Percentiles rank a stretch among this genome's conserved stretches.
These are phyloP conservation scores for Gryllus bimaculatus DNA, from an alignment of 1,140 invertebrate species.

Conservation along the genomic window DNA sequence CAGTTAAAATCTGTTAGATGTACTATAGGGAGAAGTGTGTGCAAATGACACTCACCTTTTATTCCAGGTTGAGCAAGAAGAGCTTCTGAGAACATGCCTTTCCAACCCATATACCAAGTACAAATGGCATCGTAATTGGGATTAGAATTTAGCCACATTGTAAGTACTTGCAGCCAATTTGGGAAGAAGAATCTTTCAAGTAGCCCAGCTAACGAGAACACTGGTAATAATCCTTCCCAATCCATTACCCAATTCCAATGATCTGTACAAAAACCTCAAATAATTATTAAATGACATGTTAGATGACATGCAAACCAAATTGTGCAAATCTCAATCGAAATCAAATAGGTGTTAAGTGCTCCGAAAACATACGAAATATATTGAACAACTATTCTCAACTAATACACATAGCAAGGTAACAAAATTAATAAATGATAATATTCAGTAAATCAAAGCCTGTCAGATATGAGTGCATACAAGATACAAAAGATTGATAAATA, in stretches of 20 bases:
- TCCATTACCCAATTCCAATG: slow-evolving; percentile 79
- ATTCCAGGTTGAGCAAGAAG: slow-evolving; percentile 56
- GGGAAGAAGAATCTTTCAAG: slow-evolving; percentile 82
- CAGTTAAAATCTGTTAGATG: too few species aligned
- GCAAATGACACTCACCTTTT: slow-evolving; percentile 43
- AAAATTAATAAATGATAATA: too few species aligned
- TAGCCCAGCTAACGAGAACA: slow-evolving; percentile 56
- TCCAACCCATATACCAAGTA: slow-evolving; percentile 85
- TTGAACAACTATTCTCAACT: too few species aligned
- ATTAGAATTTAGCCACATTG: slow-evolving; percentile 69
- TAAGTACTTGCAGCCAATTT: slow-evolving; percentile 71
- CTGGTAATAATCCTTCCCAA: slow-evolving; percentile 71
- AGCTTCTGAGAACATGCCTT: slow-evolving; percentile 59
- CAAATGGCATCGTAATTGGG: slow-evolving; percentile 76
- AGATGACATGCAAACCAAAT: too few species aligned
- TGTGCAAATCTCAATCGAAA: too few species aligned
- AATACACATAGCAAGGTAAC: too few species aligned
- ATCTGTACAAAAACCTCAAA: slow-evolving; percentile 28
- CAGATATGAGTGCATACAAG: too few species aligned
- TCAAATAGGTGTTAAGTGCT: too few species aligned
- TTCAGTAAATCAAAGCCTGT: too few species aligned
- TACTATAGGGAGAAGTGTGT: too few species aligned
- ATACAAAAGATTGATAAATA: too few species aligned
- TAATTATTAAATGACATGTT: slow-evolving; percentile 14
- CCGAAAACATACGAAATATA: too few species aligned